These are phyloP conservation scores for Eilema griseolum DNA, from an alignment of 2,888 invertebrate species.

Conservation along the genomic window DNA sequence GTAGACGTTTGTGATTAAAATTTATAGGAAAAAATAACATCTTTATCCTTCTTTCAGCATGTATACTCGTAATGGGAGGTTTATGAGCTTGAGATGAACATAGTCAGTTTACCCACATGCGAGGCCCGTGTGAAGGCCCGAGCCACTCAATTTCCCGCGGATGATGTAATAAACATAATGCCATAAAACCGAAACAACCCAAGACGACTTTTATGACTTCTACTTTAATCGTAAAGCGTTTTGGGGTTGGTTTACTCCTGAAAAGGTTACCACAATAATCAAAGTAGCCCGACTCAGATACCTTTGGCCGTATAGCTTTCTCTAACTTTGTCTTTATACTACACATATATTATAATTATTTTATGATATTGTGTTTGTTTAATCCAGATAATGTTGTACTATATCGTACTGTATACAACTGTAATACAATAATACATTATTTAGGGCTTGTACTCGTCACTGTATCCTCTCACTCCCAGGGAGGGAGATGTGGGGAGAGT, in stretches of 20 bases:
- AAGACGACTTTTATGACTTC: background rate
- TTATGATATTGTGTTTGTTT: too few species aligned
- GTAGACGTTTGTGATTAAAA: too few species aligned
- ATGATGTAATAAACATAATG: slow-evolving; percentile 4
- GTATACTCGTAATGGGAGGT: background rate
- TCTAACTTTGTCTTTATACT: background rate
- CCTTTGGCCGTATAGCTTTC: background rate
- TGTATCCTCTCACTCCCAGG: too few species aligned
- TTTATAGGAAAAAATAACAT: too few species aligned
- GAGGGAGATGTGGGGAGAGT: background rate
- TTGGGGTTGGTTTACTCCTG: background rate
- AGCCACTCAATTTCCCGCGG: background rate
- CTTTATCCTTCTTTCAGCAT: background rate
- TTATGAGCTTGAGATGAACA: background rate
- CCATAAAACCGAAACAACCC: background rate
- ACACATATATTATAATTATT: too few species aligned
- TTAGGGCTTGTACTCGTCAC: too few species aligned
- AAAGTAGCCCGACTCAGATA: too few species aligned
- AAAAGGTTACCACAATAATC: background rate
- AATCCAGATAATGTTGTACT: too few species aligned
- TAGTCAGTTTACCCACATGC: background rate
- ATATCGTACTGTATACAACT: too few species aligned
- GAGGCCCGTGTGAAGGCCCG: background rate
- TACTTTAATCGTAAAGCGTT: background rate
- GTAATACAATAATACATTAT: too few species aligned